Conservation (phyloP, 2,888 invertebrate genomes). For the Cataglyphis cursor region DNA sequence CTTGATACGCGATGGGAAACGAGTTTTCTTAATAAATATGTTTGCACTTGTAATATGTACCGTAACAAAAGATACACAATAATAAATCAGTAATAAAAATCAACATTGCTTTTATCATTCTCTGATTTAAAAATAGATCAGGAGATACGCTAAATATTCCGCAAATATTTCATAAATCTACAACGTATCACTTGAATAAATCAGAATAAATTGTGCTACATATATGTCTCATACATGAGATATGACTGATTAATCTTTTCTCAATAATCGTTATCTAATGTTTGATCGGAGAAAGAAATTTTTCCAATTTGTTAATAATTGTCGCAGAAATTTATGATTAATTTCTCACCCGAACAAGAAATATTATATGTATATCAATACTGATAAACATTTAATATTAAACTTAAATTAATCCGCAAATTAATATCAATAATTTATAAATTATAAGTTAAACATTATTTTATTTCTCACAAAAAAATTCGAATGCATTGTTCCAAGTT, state of each 20-base stretch:
- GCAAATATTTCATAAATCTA: slow-evolving; percentile 16
- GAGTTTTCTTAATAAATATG: neutral
- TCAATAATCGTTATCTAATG: slow-evolving; percentile 32
- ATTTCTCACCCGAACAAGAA: slow-evolving; percentile 48
- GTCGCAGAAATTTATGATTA: slow-evolving; percentile 56
- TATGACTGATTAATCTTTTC: neutral
- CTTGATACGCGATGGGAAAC: neutral
- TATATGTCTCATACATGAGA: neutral
- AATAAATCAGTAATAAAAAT: neutral
- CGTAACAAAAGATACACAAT: neutral
- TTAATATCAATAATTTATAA: neutral
- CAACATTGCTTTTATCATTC: slow-evolving; percentile 5
- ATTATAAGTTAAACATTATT: neutral
- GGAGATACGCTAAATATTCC: too few relatives aligned
- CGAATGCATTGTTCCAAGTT: neutral
- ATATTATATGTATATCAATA: neutral
- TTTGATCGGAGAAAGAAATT: neutral
- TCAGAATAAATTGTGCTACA: neutral
- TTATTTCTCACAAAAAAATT: neutral
- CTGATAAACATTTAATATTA: neutral
- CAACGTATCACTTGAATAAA: slow-evolving; percentile 22
- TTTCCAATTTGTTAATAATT: neutral
- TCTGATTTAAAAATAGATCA: slow-evolving; percentile 19
- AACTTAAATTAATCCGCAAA: neutral
- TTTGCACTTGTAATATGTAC: neutral